Evolutionary conservation across 2,888 invertebrate species (phyloP), one percentile per base, ranked within the genome.

Genomic region (Galeopsomyia nigrocyanea): DNA sequence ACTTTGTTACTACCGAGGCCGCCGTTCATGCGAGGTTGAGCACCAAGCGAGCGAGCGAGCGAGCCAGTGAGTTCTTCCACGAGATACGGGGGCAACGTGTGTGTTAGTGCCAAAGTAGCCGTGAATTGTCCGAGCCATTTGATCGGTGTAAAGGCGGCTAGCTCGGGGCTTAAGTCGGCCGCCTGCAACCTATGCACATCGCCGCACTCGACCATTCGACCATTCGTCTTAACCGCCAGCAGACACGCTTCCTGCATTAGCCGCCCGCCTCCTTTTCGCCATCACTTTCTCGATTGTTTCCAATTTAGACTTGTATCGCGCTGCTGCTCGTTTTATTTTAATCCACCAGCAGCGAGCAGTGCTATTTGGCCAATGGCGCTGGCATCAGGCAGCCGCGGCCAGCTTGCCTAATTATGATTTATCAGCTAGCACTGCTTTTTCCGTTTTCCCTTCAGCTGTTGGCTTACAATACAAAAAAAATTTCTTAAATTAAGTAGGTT

Each of bases 321-420:
- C 55, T 51, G 17, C 9, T 51, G 51, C 3, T 19, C 53, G 21
- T 56, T 50, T 66, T 5, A 3, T 31, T 31, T 3, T 61, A 61
- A 66, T 57, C 31, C 56, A 55, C 31, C 3, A 3, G 17, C 6
- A 17, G 53, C 22, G 5, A 22, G 39, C 47, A 53, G 47, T 26
- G 26, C 46, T n/a, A 57, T 57, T 62, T 50, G 53, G 63, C 50
- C 31, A 55, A 68, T 68, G 16, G 64, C 64, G 49, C 68, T 49
- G 39, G n/a, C 26, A 72, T 49, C 57, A 47, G 67, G 68, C 68
- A 60, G n/a, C 26, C 26, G 26, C 47, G 55, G 66, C 66, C 71
- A 71, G 71, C 65, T 60, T 46, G 17, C 47, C 61, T 74, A 74
- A 75, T 75, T 75, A 68, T 73, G 73, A 75, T 71, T 69, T 71